A percentile compares a stretch with the other conserved stretches of the same genome.
phyloP scores from a whole-genome alignment of 2,113 vertebrate genomes.

The Oceanodroma tethys region DNA sequence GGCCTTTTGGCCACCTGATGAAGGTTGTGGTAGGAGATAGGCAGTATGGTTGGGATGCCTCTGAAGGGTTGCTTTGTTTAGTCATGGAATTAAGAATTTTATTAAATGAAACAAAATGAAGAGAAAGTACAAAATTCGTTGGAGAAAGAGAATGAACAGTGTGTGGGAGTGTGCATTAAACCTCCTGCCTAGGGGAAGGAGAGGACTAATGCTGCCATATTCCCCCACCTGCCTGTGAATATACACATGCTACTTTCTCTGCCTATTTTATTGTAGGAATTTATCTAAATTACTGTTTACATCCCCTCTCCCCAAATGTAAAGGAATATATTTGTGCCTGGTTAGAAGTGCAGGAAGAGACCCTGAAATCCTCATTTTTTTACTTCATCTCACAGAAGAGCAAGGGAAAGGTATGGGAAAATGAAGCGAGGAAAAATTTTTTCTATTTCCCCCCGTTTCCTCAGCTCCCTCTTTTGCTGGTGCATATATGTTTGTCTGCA shows the following conservation, averaged over 20 bases:
- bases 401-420: neutral
- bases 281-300: neutral
- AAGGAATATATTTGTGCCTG: neutral
- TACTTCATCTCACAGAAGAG: neutral
- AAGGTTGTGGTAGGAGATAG: neutral
- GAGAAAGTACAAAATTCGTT: neutral
- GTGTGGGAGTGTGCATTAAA: neutral
- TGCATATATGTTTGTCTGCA: neutral
- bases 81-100: neutral
- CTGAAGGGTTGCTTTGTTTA: neutral
- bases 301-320: neutral
- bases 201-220: neutral
- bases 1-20: neutral
- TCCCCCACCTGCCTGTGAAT: neutral
- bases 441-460: neutral
- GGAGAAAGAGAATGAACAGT: neutral
- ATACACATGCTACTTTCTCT: neutral
- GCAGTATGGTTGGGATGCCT: rapidly evolving
- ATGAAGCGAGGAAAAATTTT: neutral
- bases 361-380: neutral
- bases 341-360: neutral
- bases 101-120: neutral
- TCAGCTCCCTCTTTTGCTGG: neutral
- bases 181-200: neutral
- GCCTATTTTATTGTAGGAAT: neutral